Conservation (phyloP, 2,113 vertebrate species). For the Nesogale talazaci region DNA sequence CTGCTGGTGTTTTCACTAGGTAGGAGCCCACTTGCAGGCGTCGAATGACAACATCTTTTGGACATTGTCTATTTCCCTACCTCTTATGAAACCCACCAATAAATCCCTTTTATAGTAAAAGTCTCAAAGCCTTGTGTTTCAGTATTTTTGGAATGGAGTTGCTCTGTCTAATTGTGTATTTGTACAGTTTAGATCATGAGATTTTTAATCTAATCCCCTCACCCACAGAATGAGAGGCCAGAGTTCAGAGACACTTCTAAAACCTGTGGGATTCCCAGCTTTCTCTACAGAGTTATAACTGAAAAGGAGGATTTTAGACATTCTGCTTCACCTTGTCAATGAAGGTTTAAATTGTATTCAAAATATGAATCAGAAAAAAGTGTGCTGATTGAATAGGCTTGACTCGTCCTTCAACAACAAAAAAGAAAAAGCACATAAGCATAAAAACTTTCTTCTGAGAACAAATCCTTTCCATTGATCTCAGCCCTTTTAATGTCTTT, state of each 20-base stretch:
- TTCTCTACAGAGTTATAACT: neutral
- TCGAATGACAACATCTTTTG: neutral
- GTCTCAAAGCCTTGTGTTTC: neutral
- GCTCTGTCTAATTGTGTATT: conserved; percentile 16
- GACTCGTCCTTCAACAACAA: too few relatives aligned
- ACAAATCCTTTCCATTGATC: neutral
- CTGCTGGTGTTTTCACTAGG: too few relatives aligned
- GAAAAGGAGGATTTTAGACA: neutral
- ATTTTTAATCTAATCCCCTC: neutral
- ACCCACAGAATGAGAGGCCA: neutral
- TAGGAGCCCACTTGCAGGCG: too few relatives aligned
- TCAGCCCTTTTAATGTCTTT: neutral
- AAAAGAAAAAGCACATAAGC: neutral
- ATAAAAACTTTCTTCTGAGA: neutral
- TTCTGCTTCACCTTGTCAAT: neutral
- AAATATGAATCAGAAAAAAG: neutral
- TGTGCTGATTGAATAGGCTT: too few relatives aligned
- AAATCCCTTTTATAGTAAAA: neutral
- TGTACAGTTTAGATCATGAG: neutral
- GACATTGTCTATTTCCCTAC: rapidly evolving
- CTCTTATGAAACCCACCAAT: neutral
- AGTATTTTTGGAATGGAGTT: neutral
- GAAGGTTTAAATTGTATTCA: neutral
- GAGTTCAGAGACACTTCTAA: neutral
- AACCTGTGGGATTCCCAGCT: neutral